These are phyloP conservation scores for Dynastes tityus DNA, from an alignment of 2,888 invertebrate species.

Conservation along the genomic window DNA sequence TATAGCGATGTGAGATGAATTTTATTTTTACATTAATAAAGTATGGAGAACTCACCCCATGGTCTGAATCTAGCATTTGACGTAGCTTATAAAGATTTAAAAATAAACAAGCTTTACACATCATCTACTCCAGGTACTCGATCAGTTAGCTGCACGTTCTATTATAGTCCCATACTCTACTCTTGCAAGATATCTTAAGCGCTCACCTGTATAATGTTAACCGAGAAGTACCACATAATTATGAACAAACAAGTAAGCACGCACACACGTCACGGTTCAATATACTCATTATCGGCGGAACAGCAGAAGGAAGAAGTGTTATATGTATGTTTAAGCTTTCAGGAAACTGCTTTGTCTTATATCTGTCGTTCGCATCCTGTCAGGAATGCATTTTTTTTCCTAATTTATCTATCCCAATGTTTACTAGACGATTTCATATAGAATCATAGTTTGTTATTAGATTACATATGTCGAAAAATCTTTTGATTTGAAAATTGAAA, in stretches of 20 bases:
- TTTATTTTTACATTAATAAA: too few species aligned
- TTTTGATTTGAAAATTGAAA: too few species aligned
- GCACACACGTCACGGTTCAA: conserved; percentile 42
- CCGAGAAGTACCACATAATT: conserved; percentile 12
- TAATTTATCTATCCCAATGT: conserved; percentile 11
- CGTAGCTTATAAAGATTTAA: too few species aligned
- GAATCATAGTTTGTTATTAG: background rate
- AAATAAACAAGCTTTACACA: background rate
- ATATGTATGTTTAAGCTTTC: conserved; percentile 39
- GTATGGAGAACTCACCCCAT: too few species aligned
- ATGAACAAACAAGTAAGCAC: conserved; percentile 14
- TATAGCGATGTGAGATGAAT: too few species aligned
- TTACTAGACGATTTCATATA: background rate
- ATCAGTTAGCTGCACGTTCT: background rate
- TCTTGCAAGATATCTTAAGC: conserved; percentile 21
- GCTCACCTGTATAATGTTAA: conserved; percentile 36
- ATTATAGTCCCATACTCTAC: background rate
- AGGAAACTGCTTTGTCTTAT: conserved; percentile 38
- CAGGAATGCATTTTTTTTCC: background rate
- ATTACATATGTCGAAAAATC: background rate
- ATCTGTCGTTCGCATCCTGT: conserved; percentile 35
- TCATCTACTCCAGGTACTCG: background rate
- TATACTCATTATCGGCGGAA: conserved; percentile 40
- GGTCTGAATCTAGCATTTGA: too few species aligned
- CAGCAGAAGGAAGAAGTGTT: conserved; percentile 34